Evolutionary conservation across 2,113 vertebrate genomes (phyloP).

Genomic region (Alosa alosa): DNA sequence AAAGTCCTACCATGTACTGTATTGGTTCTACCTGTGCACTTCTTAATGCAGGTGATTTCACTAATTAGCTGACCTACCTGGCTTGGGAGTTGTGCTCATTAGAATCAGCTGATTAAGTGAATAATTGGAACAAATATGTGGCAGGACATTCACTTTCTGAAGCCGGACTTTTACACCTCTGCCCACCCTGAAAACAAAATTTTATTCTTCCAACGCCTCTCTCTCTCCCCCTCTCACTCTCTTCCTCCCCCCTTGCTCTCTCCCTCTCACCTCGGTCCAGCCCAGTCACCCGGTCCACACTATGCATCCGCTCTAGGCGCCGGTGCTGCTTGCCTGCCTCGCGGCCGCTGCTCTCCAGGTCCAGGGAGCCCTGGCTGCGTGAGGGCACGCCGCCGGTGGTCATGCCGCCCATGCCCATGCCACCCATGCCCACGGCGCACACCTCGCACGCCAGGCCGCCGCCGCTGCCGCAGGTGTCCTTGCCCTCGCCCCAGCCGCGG

Average conservation of each 20-base stretch:
- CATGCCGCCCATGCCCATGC: conserved; percentile 17
- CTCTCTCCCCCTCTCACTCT: conserved; percentile 59
- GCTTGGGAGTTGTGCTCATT: too few species aligned
- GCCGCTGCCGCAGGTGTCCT: conserved; percentile 71
- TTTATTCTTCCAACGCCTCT: conserved; percentile 13
- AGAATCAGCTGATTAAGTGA: too few species aligned
- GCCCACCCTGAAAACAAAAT: not conserved
- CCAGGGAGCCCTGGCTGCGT: conserved; percentile 82
- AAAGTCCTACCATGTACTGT: too few species aligned
- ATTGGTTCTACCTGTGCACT: too few species aligned
- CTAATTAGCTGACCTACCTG: too few species aligned
- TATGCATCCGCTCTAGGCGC: conserved; percentile 91
- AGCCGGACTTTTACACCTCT: too few species aligned
- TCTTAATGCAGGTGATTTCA: too few species aligned
- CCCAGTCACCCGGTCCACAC: conserved; percentile 87
- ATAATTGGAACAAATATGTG: too few species aligned
- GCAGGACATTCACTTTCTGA: too few species aligned
- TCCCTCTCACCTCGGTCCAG: conserved; percentile 73
- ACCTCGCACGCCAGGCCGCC: conserved; percentile 80
- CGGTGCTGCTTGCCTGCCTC: conserved; percentile 80
- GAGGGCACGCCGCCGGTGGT: conserved; percentile 65
- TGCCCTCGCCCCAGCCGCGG: conserved; percentile 73
- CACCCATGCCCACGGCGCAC: conserved; percentile 56
- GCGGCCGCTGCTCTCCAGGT: conserved; percentile 80
- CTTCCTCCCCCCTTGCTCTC: conserved; percentile 54